A percentile compares a stretch with the other conserved stretches of the same genome.
Conservation (phyloP, 2,113 vertebrate genomes). For the Rhombomys opimus region DNA sequence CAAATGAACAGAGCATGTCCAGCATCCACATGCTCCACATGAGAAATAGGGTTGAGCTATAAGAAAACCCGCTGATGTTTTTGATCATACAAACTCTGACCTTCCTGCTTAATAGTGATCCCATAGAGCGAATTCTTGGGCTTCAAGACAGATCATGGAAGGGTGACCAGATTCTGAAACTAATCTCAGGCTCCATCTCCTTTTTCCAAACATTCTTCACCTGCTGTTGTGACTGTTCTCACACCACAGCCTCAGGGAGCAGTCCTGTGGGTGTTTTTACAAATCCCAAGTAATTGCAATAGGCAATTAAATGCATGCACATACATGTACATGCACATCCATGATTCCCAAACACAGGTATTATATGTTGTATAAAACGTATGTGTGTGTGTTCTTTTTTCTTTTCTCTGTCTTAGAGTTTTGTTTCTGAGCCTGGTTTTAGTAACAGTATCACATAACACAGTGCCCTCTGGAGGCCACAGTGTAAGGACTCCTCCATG, state of each 20-base stretch:
- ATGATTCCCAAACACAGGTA: not conserved
- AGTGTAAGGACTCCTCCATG: not conserved
- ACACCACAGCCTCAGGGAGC: not conserved
- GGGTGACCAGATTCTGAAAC: not conserved
- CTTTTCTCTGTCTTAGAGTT: not conserved
- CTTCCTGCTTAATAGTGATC: not conserved
- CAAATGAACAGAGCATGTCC: not conserved
- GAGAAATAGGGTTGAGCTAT: not conserved
- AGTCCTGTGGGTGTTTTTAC: not conserved
- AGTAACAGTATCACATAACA: not conserved
- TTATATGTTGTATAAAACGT: not conserved
- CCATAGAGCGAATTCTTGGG: not conserved
- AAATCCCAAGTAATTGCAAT: not conserved
- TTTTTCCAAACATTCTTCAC: not conserved
- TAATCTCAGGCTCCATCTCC: not conserved
- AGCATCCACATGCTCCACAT: not conserved
- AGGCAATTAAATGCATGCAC: not conserved
- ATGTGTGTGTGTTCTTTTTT: not conserved
- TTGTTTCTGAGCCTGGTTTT: not conserved
- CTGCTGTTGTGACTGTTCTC: not conserved
- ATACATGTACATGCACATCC: not conserved
- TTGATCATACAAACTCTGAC: not conserved
- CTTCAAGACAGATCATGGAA: not conserved
- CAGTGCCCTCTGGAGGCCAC: not conserved
- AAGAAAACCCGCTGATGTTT: slow-evolving; percentile 1